A percentile compares a stretch with the other conserved stretches of the same genome.
Conservation (phyloP, 2,797 vertebrate genomes). For the Botia almorhae region DNA sequence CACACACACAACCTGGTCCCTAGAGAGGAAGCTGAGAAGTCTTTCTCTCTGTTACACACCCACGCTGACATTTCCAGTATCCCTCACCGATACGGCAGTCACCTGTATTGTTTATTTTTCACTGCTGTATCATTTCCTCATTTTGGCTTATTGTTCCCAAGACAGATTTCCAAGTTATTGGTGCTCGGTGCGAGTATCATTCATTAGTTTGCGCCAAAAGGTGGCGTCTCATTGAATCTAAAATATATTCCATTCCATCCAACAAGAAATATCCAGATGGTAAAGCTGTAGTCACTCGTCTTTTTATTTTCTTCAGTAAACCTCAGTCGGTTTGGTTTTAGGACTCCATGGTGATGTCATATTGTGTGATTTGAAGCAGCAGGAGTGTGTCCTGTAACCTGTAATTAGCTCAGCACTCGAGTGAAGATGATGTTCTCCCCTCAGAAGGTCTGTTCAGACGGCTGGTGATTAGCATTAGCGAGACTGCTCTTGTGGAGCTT, state of each 20-base stretch:
- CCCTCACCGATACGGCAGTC: conserved; percentile 41
- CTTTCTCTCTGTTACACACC: conserved; percentile 48
- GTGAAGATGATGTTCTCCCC: conserved; percentile 27
- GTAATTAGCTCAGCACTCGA: conserved; percentile 46
- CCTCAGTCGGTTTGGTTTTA: conserved; percentile 3
- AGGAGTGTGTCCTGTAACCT: conserved; percentile 37
- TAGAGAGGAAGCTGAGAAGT: conserved; percentile 28
- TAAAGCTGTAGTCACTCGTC: conserved; percentile 24
- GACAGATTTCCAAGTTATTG: conserved; percentile 47
- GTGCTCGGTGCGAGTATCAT: conserved; percentile 27
- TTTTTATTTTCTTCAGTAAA: conserved; percentile 34
- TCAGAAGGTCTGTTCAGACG: conserved; percentile 45
- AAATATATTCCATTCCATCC: conserved; percentile 18
- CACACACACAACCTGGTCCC: conserved; percentile 1
- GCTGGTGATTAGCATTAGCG: conserved; percentile 47
- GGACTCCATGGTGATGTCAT: conserved; percentile 8
- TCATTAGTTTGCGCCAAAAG: not conserved
- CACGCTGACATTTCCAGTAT: conserved; percentile 62
- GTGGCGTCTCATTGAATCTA: conserved; percentile 28
- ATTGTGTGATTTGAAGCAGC: conserved; percentile 33
- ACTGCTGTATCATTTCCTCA: conserved; percentile 50
- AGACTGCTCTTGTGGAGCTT: conserved; percentile 39
- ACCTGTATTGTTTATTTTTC: conserved; percentile 52
- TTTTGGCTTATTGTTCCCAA: conserved; percentile 53
- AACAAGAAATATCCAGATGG: conserved; percentile 6